phyloP scores from a whole-genome alignment of 2,113 vertebrate genomes.

The Malurus elegans region DNA sequence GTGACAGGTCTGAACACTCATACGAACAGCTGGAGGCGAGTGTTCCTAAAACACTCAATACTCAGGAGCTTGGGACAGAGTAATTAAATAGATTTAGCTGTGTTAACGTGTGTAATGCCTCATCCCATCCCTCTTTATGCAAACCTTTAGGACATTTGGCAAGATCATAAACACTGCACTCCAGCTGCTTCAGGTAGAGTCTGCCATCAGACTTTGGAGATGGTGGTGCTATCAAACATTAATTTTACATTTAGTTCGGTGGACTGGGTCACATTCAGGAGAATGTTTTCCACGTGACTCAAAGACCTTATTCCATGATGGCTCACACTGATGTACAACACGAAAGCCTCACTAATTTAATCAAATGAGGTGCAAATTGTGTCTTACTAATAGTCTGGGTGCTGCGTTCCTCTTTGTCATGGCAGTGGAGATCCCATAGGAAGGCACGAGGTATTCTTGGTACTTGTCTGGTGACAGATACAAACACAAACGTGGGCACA shows the following conservation, averaged over 20 bases:
- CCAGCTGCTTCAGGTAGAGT: background rate
- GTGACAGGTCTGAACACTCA: background rate
- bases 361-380: background rate
- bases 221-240: background rate
- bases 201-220: background rate
- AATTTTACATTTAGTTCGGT: background rate
- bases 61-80: background rate
- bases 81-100: background rate
- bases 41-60: background rate
- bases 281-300: background rate
- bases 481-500: rapidly evolving
- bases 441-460: background rate
- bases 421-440: background rate
- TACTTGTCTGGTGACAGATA: background rate
- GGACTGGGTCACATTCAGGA: background rate
- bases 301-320: background rate
- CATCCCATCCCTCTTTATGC: background rate
- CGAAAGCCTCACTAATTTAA: background rate
- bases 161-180: background rate
- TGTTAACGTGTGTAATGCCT: background rate
- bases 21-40: background rate
- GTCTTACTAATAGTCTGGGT: background rate
- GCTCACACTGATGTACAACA: background rate
- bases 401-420: background rate
- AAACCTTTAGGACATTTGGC: background rate